Base-by-base conservation (phyloP, 2,888 invertebrate genomes). In the Drosophila basisetae region DNA sequence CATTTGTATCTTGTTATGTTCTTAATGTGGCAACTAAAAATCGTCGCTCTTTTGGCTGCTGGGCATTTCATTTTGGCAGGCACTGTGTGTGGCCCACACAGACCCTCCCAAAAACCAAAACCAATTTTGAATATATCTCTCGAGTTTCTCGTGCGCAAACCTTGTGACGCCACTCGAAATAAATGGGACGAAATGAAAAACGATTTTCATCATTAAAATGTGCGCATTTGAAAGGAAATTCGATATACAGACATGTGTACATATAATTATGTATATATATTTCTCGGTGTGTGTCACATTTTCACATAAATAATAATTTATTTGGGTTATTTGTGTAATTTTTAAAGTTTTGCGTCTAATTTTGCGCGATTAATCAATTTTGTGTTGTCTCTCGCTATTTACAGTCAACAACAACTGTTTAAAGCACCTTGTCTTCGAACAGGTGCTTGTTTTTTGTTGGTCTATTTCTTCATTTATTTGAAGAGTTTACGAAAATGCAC, bases 281-380 rank as follows among this genome's bases (percentile, higher is more conserved):
- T 78, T 73, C 55, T 78, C 82, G 83, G 74, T 88, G 65, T 54
- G 73, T 80, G 81, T 70, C 73, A 58, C 76, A 58, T 73, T 78
- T 83, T 64, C 76, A 58, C 86, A 89, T 87, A 82, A 80, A 87
- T 89, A 87, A 82, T 73, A 70, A 89, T 89, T 87, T 80, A 87
- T 87, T 76, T 76, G 62, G 49, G 31, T 68, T 69, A 68, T 64
- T 66, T 72, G 66, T 56, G 68, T 80, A 71, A 58, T 66, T 74
- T 76, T 79, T 70, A 65, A 74, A 85, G 73, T 87, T 87, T 90
- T 72, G 67, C 84, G 71, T 87, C 90, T 90, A 87, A 87, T 86
- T 87, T 89, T 80, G 89, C 82, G 78, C 80, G 69, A 90, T 87
- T 90, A 89, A 90, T 87, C 87, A 87, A 67, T 25, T 77, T 41